These are phyloP conservation scores for Magallana ariakensis DNA, from an alignment of 1,140 invertebrate genomes.

Conservation along the genomic window DNA sequence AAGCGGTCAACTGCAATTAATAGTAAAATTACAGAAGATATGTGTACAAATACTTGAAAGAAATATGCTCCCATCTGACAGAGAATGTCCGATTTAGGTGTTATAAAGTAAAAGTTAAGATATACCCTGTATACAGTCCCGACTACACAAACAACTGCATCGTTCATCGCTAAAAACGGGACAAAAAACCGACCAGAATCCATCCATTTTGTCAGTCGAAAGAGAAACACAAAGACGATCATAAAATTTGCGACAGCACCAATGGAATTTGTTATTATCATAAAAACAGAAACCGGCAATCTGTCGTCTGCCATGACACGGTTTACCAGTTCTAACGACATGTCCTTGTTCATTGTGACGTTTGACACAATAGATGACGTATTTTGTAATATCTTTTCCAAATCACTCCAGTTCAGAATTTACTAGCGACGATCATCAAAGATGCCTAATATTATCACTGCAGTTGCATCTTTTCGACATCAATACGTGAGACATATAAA, in stretches of 20 bases:
- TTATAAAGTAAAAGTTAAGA: neutral
- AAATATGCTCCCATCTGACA: neutral
- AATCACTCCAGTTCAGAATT: neutral
- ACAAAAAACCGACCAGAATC: neutral
- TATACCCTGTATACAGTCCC: neutral
- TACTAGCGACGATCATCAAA: neutral
- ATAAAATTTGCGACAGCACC: neutral
- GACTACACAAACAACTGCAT: neutral
- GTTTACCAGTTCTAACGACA: neutral
- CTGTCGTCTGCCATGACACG: neutral
- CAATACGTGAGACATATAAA: neutral
- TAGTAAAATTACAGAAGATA: neutral
- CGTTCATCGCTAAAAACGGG: slow-evolving; percentile 1
- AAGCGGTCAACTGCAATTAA: slow-evolving; percentile 19
- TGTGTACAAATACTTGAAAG: neutral
- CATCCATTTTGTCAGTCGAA: neutral
- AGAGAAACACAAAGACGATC: neutral
- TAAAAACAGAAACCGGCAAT: neutral
- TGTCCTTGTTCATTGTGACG: neutral
- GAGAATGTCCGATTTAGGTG: neutral
- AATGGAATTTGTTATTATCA: neutral
- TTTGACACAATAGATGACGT: neutral
- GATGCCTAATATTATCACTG: too few species aligned
- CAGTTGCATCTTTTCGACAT: neutral
- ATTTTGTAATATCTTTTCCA: neutral